phyloP scores from a whole-genome alignment of 2,113 vertebrate species.

The Onychorhynchus coronatus region DNA sequence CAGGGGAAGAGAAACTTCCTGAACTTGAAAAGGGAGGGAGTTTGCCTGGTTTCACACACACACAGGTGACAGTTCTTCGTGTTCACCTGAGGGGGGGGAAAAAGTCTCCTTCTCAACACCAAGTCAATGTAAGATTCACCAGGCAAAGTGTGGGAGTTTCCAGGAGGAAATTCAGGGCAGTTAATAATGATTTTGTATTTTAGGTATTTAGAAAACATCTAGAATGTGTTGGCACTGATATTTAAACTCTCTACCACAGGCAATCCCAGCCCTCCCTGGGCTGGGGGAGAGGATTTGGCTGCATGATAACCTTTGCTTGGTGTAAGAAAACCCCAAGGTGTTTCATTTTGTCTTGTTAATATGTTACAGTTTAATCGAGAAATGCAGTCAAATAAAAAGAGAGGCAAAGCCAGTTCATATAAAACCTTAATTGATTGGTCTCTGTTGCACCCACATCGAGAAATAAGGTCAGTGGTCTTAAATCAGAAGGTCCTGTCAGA shows the following conservation, averaged over 20 bases:
- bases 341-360: neutral
- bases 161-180: neutral
- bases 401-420: neutral
- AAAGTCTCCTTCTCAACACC: neutral
- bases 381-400: neutral
- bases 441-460: neutral
- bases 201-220: neutral
- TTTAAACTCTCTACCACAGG: neutral
- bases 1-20: neutral
- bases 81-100: neutral
- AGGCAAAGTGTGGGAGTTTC: neutral
- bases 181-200: neutral
- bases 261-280: no score
- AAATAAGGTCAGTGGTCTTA: neutral
- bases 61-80: neutral
- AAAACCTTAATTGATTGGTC: neutral
- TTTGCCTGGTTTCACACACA: neutral
- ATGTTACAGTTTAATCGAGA: neutral
- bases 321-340: neutral
- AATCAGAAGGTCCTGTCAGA: neutral
- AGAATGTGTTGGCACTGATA: neutral
- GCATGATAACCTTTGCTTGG: neutral
- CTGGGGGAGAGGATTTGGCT: neutral
- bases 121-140: neutral
- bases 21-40: fast-evolving